Evolutionary conservation across 1,140 invertebrate species (phyloP), one percentile per base, ranked within the genome.

Genomic region (Pachyrhynchus sulphureomaculatus): DNA sequence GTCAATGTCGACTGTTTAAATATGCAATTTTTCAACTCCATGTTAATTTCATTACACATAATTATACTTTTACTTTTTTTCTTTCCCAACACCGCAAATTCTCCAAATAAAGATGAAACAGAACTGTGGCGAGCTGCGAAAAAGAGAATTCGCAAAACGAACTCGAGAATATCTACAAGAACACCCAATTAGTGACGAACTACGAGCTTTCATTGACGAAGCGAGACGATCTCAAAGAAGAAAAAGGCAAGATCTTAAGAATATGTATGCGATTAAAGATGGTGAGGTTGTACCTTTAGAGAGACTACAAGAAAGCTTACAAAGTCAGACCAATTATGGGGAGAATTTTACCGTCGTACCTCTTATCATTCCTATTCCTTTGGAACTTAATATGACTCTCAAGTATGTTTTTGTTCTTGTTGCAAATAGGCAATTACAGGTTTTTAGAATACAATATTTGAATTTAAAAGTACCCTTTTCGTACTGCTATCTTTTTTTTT

Each of bases 331-430:
- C 5, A 44, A 57, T 39, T 24, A 34, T 12, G 60, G 59, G 1
- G 52, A 41, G 1, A 62, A 62, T 42, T 68, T 62, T 33, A 68
- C 65, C 3, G 67, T 68, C 4, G 57, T 67, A 4, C 67, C 67
- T 17, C 37, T 68, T 18, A 60, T 68, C 12, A 59, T 68, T 21
- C 67, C 67, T 10, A 53, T 66, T 36, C 37, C 47, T 13, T 29
- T 61, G 39, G 49, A 56, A 33, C 26, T 56, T 47, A 39, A 41
- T 18, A 42, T 47, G 6, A 57, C 49, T 4, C 23, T 62, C 13
- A 55, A 26, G 52, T 49, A 61, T n/a, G 42, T 52, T 20, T n/a
- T 29, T 29, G 26, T 29, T 29, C 12, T n/a, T n/a, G n/a, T n/a
- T n/a, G n/a, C n/a, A n/a, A n/a, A n/a, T n/a, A n/a, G n/a, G n/a